phyloP scores from a whole-genome alignment of 2,797 vertebrate genomes.

The Pseudopleuronectes americanus region DNA sequence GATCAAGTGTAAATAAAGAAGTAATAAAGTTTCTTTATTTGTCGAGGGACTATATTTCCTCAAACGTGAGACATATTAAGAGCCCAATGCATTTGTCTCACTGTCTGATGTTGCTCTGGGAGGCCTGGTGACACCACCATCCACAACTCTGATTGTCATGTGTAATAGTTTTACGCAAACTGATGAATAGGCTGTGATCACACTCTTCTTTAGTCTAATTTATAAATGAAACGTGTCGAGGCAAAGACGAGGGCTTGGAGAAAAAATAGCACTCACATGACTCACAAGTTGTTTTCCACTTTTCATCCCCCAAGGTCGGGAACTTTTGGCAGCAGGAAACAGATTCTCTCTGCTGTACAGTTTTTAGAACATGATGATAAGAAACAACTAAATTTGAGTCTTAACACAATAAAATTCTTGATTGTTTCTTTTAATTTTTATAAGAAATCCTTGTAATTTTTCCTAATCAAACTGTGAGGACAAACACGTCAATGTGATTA shows the following conservation, averaged over 20 bases:
- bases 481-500: too few relatives aligned
- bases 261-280: not conserved
- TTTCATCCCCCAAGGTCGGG: not conserved
- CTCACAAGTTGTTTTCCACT: slow-evolving; percentile 1
- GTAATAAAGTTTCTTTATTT: slow-evolving; percentile 17
- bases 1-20: slow-evolving; percentile 36
- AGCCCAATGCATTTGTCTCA: slow-evolving; percentile 18
- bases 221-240: not conserved
- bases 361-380: not conserved
- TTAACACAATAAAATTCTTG: not conserved
- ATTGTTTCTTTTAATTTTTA: too few relatives aligned
- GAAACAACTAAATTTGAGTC: not conserved
- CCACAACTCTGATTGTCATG: slow-evolving; percentile 13
- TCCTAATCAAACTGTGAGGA: not conserved
- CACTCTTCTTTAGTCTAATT: not conserved
- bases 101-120: slow-evolving; percentile 5
- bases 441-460: not conserved
- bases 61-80: slow-evolving; percentile 10
- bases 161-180: not conserved
- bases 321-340: slow-evolving; percentile 20
- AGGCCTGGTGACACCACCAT: slow-evolving; percentile 11
- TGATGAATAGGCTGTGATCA: not conserved
- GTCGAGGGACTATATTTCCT: not conserved
- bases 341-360: not conserved
- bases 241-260: not conserved